A percentile compares a stretch with the other conserved stretches of the same genome.
Conservation (phyloP, 2,888 invertebrate genomes). For the Teleogryllus oceanicus region DNA sequence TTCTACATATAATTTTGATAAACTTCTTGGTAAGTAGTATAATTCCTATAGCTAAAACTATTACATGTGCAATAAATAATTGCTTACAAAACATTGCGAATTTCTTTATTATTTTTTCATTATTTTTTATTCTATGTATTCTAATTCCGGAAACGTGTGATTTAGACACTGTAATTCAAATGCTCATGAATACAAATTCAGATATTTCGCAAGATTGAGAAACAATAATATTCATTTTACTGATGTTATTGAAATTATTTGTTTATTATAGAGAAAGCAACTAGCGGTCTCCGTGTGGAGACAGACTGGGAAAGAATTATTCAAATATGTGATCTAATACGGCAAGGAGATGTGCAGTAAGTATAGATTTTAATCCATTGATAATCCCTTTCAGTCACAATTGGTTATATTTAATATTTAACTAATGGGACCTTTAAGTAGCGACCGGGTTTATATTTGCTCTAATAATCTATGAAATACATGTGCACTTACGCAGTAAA, state of each 20-base stretch:
- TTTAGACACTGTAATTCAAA: no score
- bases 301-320: conserved; percentile 95
- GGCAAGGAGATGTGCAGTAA: conserved; percentile 94
- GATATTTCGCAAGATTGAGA: not conserved
- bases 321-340: conserved; percentile 90
- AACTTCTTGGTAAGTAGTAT: conserved; percentile 58
- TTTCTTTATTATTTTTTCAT: no score
- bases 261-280: conserved; percentile 81
- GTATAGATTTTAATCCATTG: conserved; percentile 47
- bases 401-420: no score
- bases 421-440: no score
- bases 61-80: not conserved
- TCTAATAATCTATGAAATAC: no score
- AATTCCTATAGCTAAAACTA: not conserved
- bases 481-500: no score
- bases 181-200: no score
- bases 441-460: no score
- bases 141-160: not conserved
- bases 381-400: not conserved
- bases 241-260: not conserved
- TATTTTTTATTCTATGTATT: no score
- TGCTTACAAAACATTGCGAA: not conserved
- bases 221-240: no score
- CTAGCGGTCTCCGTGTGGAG: conserved; percentile 89
- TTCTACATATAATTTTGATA: conserved; percentile 60